These are phyloP conservation scores for Dryobota labecula DNA, from an alignment of 2,888 invertebrate species.

Conservation along the genomic window DNA sequence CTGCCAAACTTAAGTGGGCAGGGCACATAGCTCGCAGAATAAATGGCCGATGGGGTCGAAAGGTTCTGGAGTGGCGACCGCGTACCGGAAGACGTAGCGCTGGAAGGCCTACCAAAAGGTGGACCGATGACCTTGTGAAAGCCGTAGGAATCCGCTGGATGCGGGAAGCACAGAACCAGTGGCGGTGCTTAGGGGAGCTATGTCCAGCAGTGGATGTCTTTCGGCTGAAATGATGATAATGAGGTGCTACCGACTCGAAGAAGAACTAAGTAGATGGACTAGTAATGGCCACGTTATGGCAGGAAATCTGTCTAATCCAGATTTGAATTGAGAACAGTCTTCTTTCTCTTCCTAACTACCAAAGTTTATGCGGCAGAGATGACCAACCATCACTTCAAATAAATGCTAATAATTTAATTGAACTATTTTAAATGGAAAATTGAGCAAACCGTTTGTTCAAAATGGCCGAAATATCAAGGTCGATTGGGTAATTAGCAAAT, in stretches of 20 bases:
- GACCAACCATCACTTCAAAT: constrained; percentile 12
- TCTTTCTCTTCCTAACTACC: neutral
- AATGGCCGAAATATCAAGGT: constrained; percentile 42
- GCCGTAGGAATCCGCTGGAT: too few relatives aligned
- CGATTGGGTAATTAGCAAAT: constrained; percentile 31
- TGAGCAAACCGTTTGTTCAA: constrained; percentile 8
- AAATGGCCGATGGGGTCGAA: too few relatives aligned
- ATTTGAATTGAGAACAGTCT: neutral
- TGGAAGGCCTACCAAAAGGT: too few relatives aligned
- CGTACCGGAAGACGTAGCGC: too few relatives aligned
- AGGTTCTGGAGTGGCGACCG: too few relatives aligned
- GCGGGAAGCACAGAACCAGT: too few relatives aligned
- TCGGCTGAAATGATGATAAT: too few relatives aligned
- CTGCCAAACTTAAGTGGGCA: too few relatives aligned
- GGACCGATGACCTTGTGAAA: too few relatives aligned
- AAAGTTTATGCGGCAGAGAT: neutral
- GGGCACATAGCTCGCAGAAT: too few relatives aligned
- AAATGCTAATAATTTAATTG: constrained; percentile 17
- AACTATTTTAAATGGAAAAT: constrained; percentile 14
- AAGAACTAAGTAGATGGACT: neutral
- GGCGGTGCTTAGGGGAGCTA: too few relatives aligned
- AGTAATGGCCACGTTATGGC: neutral
- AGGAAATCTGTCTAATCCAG: neutral
- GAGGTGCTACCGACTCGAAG: neutral
- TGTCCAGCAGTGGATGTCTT: too few relatives aligned